Percentiles rank a stretch among this genome's conserved stretches.
Evolutionary conservation across 2,888 invertebrate species (phyloP).

Genomic region (Vanessa cardui): DNA sequence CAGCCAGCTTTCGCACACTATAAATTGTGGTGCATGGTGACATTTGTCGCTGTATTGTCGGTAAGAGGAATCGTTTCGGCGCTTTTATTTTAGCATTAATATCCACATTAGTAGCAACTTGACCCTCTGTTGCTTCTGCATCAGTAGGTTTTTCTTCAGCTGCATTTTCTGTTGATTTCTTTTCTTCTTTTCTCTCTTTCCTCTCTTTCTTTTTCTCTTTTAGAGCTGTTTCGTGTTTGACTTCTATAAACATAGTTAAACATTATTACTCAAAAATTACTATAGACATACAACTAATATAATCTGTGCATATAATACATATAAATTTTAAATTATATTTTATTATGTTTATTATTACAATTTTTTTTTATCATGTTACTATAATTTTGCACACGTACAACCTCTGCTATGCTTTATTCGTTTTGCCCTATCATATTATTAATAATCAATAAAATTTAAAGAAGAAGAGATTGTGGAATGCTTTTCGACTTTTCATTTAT

Average conservation of each 20-base stretch:
- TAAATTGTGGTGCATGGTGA: constrained; percentile 29
- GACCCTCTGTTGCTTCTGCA: constrained; percentile 2
- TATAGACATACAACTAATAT: too few species aligned
- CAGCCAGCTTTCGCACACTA: constrained; percentile 49
- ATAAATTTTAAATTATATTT: too few species aligned
- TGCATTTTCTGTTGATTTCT: constrained; percentile 37
- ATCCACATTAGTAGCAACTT: constrained; percentile 45
- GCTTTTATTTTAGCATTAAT: constrained; percentile 39
- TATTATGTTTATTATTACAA: too few species aligned
- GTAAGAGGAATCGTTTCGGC: constrained; percentile 58
- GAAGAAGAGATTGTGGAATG: not conserved
- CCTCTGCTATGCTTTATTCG: too few species aligned
- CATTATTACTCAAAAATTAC: not conserved
- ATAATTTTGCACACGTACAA: too few species aligned
- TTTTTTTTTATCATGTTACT: too few species aligned
- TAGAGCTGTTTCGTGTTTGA: constrained; percentile 39
- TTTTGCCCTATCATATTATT: too few species aligned
- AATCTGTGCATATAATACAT: too few species aligned
- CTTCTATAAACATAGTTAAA: constrained; percentile 40
- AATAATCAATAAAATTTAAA: too few species aligned
- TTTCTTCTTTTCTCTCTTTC: constrained; percentile 34
- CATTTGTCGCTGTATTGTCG: constrained; percentile 51
- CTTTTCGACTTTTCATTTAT: not conserved
- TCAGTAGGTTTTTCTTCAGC: constrained; percentile 25
- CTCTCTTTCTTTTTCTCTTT: constrained; percentile 44